Conservation (phyloP, 2,113 vertebrate genomes). For the Dendrocopos noguchii region DNA sequence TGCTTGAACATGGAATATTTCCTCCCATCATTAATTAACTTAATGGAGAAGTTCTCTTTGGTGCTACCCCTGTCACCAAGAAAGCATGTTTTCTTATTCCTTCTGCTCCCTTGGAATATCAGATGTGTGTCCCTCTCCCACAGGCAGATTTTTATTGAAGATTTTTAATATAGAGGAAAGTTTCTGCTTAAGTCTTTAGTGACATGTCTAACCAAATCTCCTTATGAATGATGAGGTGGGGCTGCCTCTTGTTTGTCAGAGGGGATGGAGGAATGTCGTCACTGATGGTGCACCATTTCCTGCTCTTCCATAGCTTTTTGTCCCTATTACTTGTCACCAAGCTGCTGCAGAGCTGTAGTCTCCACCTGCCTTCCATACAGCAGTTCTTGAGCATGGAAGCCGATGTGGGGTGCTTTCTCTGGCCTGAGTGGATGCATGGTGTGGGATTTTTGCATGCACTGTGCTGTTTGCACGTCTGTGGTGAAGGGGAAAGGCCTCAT, state of each 20-base stretch:
- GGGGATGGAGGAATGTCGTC: not conserved
- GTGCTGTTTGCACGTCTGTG: not conserved
- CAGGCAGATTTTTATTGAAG: not conserved
- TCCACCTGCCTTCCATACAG: not conserved
- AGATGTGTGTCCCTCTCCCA: not conserved
- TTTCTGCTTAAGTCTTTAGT: not conserved
- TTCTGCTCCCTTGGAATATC: not conserved
- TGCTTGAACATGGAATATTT: constrained; percentile 13
- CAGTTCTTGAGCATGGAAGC: not conserved
- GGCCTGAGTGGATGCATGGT: not conserved
- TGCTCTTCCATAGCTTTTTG: not conserved
- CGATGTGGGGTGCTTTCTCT: fast-evolving
- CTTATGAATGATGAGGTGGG: not conserved
- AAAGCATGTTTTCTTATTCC: not conserved
- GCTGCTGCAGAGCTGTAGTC: not conserved
- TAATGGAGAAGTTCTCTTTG: not conserved
- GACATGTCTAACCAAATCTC: not conserved
- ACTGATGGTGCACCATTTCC: not conserved
- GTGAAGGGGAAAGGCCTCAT: not conserved
- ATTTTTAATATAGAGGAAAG: not conserved
- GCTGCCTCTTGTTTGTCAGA: not conserved
- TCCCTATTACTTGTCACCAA: not conserved
- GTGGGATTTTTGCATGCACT: not conserved
- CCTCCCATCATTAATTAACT: not conserved
- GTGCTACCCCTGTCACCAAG: not conserved